Evolutionary conservation across 2,888 invertebrate species (phyloP).

Genomic region (Parnassius apollo): DNA sequence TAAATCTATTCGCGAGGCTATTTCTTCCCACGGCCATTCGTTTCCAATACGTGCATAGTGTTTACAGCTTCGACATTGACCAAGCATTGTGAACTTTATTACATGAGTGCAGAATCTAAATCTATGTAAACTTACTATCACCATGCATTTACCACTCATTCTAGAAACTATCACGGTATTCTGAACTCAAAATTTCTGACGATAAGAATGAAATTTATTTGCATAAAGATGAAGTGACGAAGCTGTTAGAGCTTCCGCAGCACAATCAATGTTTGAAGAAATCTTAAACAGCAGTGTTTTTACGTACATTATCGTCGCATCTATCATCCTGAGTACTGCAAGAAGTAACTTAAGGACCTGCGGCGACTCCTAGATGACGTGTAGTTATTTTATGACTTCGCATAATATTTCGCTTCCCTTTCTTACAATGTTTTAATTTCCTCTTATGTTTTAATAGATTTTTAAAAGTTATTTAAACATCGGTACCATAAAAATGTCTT

Average conservation of each 20-base stretch:
- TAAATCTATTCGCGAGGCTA: constrained; percentile 23
- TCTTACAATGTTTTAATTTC: too few relatives aligned
- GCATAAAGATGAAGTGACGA: not conserved
- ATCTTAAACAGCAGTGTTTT: constrained; percentile 41
- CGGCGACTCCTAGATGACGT: constrained; percentile 24
- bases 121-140: not conserved
- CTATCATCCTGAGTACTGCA: constrained; percentile 41
- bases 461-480: too few relatives aligned
- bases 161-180: not conserved
- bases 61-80: constrained; percentile 26
- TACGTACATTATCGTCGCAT: constrained; percentile 45
- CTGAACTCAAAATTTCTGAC: not conserved
- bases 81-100: constrained; percentile 23
- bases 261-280: constrained; percentile 13
- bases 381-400: constrained; percentile 13
- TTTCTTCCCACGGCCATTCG: constrained; percentile 33
- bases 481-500: too few relatives aligned
- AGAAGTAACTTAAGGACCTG: constrained; percentile 41
- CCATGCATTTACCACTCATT: constrained; percentile 5
- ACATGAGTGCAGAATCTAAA: constrained; percentile 8
- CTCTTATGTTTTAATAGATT: too few relatives aligned
- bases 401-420: constrained; percentile 3
- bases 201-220: constrained; percentile 8
- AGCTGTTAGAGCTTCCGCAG: constrained; percentile 10
- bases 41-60: constrained; percentile 30